phyloP scores from a whole-genome alignment of 2,113 vertebrate species.

The Seriola rivoliana region DNA sequence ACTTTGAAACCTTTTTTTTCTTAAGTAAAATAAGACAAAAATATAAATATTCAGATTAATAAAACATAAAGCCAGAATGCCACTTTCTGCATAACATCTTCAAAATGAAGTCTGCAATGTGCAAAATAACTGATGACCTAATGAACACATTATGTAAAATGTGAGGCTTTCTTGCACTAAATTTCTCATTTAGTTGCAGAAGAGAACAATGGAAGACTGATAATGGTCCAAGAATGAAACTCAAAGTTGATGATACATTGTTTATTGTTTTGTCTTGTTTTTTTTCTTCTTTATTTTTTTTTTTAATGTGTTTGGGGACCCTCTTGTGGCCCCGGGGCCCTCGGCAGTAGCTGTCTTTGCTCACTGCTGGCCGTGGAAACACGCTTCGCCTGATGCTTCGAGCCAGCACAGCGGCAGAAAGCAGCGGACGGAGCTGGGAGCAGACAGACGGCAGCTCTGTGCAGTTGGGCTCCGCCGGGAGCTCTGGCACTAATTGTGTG shows the following conservation, averaged over 20 bases:
- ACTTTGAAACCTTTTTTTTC: not conserved
- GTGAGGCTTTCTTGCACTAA: no score
- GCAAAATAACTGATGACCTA: not conserved
- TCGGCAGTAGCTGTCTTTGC: conserved; percentile 1
- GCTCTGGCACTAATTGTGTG: conserved; percentile 59
- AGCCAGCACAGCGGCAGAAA: conserved; percentile 13
- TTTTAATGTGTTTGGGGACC: not conserved
- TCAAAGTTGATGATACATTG: no score
- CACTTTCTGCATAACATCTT: not conserved
- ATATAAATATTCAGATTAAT: not conserved
- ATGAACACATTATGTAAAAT: not conserved
- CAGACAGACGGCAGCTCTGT: conserved; percentile 59
- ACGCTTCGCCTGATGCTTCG: not conserved
- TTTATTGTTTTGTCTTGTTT: no score
- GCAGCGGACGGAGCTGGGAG: conserved; percentile 12
- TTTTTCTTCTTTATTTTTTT: not conserved
- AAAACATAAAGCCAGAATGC: not conserved
- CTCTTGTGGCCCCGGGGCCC: not conserved
- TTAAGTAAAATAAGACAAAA: not conserved
- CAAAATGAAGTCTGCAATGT: not conserved
- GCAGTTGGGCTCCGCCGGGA: conserved; percentile 52
- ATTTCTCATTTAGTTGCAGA: not conserved
- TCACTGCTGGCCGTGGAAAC: not conserved
- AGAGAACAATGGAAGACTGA: not conserved
- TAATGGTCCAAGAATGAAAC: no score